Evolutionary conservation across 2,888 invertebrate genomes (phyloP), one percentile per base, ranked within the genome.

Genomic region (Choreutis nemorana): DNA sequence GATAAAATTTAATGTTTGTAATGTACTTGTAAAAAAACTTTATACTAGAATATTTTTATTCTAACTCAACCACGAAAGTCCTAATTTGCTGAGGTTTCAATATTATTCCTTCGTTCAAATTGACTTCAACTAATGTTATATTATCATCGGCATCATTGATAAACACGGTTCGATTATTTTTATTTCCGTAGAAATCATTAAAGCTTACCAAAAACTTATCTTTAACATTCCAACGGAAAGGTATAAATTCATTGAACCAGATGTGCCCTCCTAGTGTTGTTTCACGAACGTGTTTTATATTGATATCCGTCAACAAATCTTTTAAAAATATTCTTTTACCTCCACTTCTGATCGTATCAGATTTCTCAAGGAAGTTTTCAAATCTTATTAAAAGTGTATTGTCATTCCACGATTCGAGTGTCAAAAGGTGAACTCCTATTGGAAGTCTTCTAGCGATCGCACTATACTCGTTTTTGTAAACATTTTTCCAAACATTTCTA

Each of bases 301-400:
- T 55, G 28, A 89, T 80, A 25, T 72, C 60, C 0, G 62, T 49
- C 37, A 90, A 86, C 1, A 90, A 39, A 29, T 82, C 61, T 71
- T 82, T 59, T 1, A 88, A 41, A 43, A 82, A 62, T 1, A 89
- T 63, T 3, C 53, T 65, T 4, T 81, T 85, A 0, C 79, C 53
- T 2, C 80, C 63, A 0, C 84, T 83, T n/a, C 77, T 65, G 0
- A 51, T 47, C 31, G 41, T 34, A 16, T 92, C 92, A 1, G 71
- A 58, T 15, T 73, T 79, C 50, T 91, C 90, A 28, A 89, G 80
- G 42, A 89, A 82, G 51, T 94, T 90, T 51, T 94, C 94, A 2
- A 94, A 53, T 21, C 94, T 80, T 2, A 94, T 41, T n/a, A 94
- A 60, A 3, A 89, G 44, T 1, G 79, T 75, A 0, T 68, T 64